These are phyloP conservation scores for Vandiemenella viatica DNA, from an alignment of 2,888 invertebrate genomes.

Conservation along the genomic window DNA sequence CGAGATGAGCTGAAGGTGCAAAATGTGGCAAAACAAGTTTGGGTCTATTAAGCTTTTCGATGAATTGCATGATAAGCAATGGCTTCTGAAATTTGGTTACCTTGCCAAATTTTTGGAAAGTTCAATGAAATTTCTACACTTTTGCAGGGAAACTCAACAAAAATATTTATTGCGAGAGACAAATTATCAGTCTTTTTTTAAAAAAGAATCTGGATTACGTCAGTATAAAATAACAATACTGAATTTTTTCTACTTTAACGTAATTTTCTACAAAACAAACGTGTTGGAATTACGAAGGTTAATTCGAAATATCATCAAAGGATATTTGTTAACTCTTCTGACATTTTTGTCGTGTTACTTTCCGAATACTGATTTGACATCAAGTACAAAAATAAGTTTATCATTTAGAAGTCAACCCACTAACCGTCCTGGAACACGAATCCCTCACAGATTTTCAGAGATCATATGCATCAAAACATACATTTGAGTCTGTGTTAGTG, in stretches of 20 bases:
- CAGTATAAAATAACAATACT: no score
- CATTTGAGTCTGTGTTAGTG: neutral
- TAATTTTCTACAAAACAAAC: neutral
- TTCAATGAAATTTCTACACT: neutral
- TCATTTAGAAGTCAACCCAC: neutral
- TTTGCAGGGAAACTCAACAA: neutral
- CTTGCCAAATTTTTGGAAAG: neutral
- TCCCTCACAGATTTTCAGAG: neutral
- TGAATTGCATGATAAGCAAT: neutral
- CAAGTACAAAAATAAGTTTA: neutral
- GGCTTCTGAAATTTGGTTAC: neutral
- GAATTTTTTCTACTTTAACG: neutral
- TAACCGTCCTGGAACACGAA: neutral
- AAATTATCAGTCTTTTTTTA: neutral
- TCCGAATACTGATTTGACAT: neutral
- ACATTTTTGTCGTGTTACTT: neutral
- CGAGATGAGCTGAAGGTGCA: neutral
- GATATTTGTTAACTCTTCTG: neutral
- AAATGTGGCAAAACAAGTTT: no score
- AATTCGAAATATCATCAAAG: neutral
- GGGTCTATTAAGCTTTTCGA: no score
- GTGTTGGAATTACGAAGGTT: neutral
- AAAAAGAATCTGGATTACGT: no score
- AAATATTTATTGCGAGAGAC: neutral
- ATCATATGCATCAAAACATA: neutral